These are phyloP conservation scores for Acrocera orbiculus DNA, from an alignment of 2,888 invertebrate genomes.

Conservation along the genomic window DNA sequence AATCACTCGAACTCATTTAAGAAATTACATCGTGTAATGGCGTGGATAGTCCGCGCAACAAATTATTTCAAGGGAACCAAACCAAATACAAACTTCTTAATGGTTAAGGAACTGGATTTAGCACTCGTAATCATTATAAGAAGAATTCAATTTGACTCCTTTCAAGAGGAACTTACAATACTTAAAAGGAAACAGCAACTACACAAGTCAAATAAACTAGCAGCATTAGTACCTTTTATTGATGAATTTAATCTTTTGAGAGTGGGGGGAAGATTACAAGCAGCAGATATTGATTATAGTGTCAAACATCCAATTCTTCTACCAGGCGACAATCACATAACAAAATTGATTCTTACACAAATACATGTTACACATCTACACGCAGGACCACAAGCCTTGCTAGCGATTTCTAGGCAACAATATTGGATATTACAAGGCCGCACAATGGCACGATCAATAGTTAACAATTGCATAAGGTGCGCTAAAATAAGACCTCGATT, in stretches of 20 bases:
- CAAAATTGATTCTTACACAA: constrained; percentile 7
- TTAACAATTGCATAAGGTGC: constrained; percentile 12
- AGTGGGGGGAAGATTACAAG: constrained; percentile 16
- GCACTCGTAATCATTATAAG: too few relatives aligned
- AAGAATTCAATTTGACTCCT: too few relatives aligned
- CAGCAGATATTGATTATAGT: constrained; percentile 10
- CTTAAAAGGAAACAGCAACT: too few relatives aligned
- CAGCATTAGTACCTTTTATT: too few relatives aligned
- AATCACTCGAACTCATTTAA: too few relatives aligned
- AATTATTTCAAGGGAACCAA: too few relatives aligned
- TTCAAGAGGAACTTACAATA: too few relatives aligned
- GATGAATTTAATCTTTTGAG: too few relatives aligned
- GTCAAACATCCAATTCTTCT: constrained; percentile 14
- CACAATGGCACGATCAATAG: constrained; percentile 7
- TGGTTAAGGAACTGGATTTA: too few relatives aligned
- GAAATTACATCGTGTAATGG: too few relatives aligned
- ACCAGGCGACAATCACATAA: constrained; percentile 10
- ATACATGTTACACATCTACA: constrained; percentile 1
- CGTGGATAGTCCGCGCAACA: too few relatives aligned
- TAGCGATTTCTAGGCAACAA: constrained; percentile 8
- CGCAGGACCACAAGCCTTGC: constrained; percentile 1
- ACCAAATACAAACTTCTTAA: too few relatives aligned
- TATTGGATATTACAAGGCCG: constrained; percentile 15
- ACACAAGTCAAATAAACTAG: constrained; percentile 3
- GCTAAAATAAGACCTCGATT: constrained; percentile 7